Base-by-base conservation (phyloP, 1,140 invertebrate genomes). In the Pseudomyrmex gracilis region DNA sequence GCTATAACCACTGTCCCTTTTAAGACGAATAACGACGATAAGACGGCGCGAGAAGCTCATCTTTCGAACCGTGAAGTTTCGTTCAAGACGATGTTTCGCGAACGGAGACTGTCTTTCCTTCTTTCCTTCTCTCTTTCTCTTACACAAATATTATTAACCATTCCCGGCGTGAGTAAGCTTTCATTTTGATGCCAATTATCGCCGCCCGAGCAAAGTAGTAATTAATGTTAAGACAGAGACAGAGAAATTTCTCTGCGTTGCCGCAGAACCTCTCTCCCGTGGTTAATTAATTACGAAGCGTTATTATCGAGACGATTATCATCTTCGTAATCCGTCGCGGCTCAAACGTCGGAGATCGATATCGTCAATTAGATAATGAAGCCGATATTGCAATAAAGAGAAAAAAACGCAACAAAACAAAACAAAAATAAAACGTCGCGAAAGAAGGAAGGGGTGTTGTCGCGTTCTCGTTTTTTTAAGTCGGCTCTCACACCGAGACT, bases 231-330 rank as follows among this genome's bases (percentile, higher is more conserved):
- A 7, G 13, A 34, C 34, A 34, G 24, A 15, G 34, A 58, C 10
- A 34, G 20, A 15, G 20, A n/a, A 70, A 70, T 34, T 68, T 57
- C 5, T 7, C 5, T 7, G 5, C 22, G 22, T 64, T 10, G 12
- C 49, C 49, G 22, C 58, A 49, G 53, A 51, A 76, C 63, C 20
- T 5, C 58, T 15, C 45, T 0, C 13, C 4, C 22, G 67, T 45
- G 24, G 22, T 47, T 47, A 53, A 78, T 70, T 78, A 70, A 78
- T 78, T 70, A 70, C 15, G 64, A 22, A 47, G 2, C 1, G 43
- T 34, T 13, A 20, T 78, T 70, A 78, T 57, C 51, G 43, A 68
- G 15, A 55, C 4, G 58, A 78, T 78, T 68, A 68, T 68, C 47
- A 53, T 76, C 12, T 5, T 76, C 4, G 34, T 34, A 34, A 68